Conservation (phyloP, 1,140 invertebrate genomes). For the Nasonia longicornis region DNA sequence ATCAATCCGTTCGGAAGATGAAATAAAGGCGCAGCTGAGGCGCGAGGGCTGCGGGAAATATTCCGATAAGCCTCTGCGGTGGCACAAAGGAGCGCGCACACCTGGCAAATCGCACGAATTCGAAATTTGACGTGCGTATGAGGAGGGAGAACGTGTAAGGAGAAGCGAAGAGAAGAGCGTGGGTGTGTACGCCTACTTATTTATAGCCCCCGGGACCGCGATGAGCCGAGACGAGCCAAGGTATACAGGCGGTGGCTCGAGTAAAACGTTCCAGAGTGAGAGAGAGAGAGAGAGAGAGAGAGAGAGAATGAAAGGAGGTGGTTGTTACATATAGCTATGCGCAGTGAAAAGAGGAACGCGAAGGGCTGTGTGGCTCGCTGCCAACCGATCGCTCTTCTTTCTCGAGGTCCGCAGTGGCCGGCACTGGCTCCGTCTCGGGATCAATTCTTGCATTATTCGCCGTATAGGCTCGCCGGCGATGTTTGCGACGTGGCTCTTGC, state of each 20-base stretch:
- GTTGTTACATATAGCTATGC: neutral
- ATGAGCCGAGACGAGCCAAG: conserved; percentile 51
- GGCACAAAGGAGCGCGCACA: neutral
- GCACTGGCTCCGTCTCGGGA: neutral
- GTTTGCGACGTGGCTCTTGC: too few relatives aligned
- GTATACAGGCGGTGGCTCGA: conserved; percentile 38
- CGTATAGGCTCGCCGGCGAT: neutral
- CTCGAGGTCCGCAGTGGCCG: conserved; percentile 5
- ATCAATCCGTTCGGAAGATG: too few relatives aligned
- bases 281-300: neutral
- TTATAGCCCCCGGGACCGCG: conserved; percentile 48
- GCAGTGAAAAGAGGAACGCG: neutral
- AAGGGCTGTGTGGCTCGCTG: conserved; percentile 23
- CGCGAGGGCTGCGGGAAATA: too few relatives aligned
- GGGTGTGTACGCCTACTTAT: conserved; percentile 48
- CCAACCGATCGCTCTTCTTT: conserved; percentile 26
- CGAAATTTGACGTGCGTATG: neutral
- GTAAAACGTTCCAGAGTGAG: conserved; percentile 43
- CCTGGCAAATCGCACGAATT: neutral
- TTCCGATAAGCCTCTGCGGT: too few relatives aligned
- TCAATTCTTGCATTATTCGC: conserved; percentile 28
- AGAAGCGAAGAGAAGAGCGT: conserved; percentile 9
- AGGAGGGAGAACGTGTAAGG: neutral
- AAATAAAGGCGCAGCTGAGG: too few relatives aligned
- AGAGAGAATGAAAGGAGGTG: neutral